phyloP scores from a whole-genome alignment of 1,140 invertebrate species.

The Ips typographus region DNA sequence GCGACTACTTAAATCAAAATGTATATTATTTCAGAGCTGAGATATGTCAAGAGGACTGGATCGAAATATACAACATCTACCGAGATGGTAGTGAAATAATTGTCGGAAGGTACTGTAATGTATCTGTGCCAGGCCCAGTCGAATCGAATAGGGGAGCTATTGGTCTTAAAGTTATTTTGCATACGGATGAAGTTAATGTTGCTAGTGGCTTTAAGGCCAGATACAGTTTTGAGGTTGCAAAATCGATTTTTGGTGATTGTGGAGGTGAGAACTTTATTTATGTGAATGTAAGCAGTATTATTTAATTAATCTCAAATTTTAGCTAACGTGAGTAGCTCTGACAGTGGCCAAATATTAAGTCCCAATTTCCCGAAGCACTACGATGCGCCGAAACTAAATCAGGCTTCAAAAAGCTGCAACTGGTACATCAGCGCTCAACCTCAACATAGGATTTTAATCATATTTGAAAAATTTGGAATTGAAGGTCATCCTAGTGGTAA shows the following conservation, averaged over 20 bases:
- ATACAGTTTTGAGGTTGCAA: conserved; percentile 85
- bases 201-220: conserved; percentile 86
- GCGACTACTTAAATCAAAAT: conserved; percentile 8
- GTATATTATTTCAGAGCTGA: conserved; percentile 55
- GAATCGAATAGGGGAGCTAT: conserved; percentile 83
- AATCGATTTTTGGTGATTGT: conserved; percentile 88
- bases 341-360: conserved; percentile 79
- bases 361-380: conserved; percentile 88
- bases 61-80: conserved; percentile 89
- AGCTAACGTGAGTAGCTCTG: conserved; percentile 76
- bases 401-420: conserved; percentile 83
- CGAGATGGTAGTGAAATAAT: conserved; percentile 76
- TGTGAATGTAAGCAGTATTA: conserved; percentile 5
- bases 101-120: conserved; percentile 83
- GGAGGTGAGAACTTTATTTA: conserved; percentile 57
- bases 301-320: conserved; percentile 2
- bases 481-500: conserved; percentile 83
- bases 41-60: conserved; percentile 88
- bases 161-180: conserved; percentile 79
- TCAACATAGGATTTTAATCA: conserved; percentile 78
- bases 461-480: conserved; percentile 84
- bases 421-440: conserved; percentile 87
- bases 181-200: conserved; percentile 80
- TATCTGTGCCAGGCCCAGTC: conserved; percentile 83
- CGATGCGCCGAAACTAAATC: conserved; percentile 70